A percentile compares a stretch with the other conserved stretches of the same genome.
Conservation (phyloP, 2,113 vertebrate species). For the Phodopus roborovskii region DNA sequence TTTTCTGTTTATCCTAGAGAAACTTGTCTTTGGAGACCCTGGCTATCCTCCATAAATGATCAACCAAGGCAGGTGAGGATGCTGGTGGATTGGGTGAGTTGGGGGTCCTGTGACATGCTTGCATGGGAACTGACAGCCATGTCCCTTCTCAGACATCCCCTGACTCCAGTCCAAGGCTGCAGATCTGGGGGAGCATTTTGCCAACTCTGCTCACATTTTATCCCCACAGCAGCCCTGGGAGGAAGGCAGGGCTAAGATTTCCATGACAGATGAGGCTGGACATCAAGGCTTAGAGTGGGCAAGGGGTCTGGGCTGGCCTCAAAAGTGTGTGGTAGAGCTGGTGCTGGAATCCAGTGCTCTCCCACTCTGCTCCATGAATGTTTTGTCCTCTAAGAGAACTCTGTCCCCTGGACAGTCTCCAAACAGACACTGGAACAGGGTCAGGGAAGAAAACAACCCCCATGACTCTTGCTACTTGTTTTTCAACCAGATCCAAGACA, state of each 20-base stretch:
- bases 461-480: slow-evolving; percentile 48
- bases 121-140: neutral
- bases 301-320: neutral
- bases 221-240: neutral
- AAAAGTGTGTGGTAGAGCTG: neutral
- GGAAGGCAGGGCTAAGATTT: neutral
- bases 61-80: neutral
- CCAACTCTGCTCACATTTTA: neutral
- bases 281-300: neutral
- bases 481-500: slow-evolving; percentile 48
- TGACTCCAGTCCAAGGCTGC: neutral
- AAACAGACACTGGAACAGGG: slow-evolving; percentile 48
- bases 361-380: neutral
- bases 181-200: neutral
- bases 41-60: slow-evolving; percentile 84
- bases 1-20: slow-evolving; percentile 75
- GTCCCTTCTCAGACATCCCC: neutral
- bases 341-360: neutral
- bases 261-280: slow-evolving; percentile 3
- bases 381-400: slow-evolving; percentile 53
- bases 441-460: neutral
- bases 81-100: slow-evolving; percentile 84
- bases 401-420: slow-evolving; percentile 46
- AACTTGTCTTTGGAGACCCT: slow-evolving; percentile 89
- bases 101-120: neutral